Evolutionary conservation across 2,113 vertebrate species (phyloP).

Genomic region (Bujurquina vittata): DNA sequence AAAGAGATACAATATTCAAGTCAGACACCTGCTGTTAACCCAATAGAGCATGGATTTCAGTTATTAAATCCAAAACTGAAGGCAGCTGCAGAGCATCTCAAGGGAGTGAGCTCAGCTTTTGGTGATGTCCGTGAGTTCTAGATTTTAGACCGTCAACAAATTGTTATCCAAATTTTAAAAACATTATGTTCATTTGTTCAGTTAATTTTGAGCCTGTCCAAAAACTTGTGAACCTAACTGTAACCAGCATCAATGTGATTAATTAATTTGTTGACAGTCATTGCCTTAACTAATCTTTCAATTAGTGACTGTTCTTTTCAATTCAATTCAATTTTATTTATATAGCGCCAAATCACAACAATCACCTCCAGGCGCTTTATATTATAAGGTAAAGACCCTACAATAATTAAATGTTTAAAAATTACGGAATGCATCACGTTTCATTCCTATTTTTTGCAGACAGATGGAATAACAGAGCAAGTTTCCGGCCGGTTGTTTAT

Average conservation of each 20-base stretch:
- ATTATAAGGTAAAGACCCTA: too few species aligned
- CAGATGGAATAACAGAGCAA: constrained; percentile 41
- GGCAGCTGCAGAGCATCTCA: not conserved
- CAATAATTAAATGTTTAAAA: not conserved
- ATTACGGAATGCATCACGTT: not conserved
- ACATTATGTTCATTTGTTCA: not conserved
- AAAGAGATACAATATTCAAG: too few species aligned
- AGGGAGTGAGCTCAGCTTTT: not conserved
- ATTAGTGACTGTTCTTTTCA: not conserved
- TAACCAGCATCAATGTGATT: not conserved
- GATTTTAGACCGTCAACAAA: not conserved
- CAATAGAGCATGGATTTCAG: not conserved
- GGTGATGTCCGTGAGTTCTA: not conserved
- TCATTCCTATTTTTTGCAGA: constrained; percentile 7
- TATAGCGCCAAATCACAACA: too few species aligned
- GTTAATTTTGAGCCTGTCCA: not conserved
- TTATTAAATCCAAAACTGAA: not conserved
- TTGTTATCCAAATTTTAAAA: not conserved
- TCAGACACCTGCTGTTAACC: not conserved
- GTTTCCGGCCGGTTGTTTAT: constrained; percentile 67
- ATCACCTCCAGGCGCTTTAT: too few species aligned
- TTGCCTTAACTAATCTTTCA: not conserved
- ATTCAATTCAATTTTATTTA: not conserved
- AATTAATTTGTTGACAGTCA: not conserved
- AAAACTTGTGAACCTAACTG: not conserved